Percentiles rank a stretch among this genome's conserved stretches.
phyloP scores from a whole-genome alignment of 2,113 vertebrate species.

The Eurystomus gularis region DNA sequence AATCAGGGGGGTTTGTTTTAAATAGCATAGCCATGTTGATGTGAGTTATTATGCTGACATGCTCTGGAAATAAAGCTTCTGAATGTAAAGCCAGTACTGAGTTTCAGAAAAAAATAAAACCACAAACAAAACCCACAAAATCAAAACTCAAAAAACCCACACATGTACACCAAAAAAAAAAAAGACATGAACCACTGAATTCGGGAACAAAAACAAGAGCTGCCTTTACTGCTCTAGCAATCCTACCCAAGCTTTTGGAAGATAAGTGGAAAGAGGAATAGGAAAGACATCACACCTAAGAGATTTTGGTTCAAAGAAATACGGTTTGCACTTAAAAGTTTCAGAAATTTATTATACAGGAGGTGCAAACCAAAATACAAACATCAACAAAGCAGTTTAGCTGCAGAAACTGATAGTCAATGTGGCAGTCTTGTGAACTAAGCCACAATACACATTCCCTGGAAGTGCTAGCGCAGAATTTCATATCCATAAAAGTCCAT shows the following conservation, averaged over 20 bases:
- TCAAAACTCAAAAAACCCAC: background rate
- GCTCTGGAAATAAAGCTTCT: background rate
- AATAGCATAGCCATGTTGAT: background rate
- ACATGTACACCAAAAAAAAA: background rate
- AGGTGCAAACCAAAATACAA: background rate
- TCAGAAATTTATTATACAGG: background rate
- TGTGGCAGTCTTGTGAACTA: background rate
- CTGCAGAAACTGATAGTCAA: background rate
- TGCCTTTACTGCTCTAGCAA: background rate
- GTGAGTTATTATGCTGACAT: background rate
- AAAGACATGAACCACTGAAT: background rate
- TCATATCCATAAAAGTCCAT: background rate
- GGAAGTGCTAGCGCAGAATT: background rate
- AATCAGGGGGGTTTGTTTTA: background rate
- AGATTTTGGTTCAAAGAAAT: background rate
- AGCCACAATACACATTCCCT: accelerated
- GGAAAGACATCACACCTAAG: background rate
- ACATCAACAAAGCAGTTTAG: background rate
- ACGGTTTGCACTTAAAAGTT: background rate
- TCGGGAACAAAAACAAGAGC: background rate
- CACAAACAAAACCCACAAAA: background rate
- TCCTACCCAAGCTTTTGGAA: background rate
- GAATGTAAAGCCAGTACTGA: background rate
- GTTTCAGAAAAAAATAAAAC: background rate
- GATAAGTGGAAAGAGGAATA: background rate